Conservation (phyloP, 35 echinoderm and acorn worm genomes). For the Amphiura filiformis region DNA sequence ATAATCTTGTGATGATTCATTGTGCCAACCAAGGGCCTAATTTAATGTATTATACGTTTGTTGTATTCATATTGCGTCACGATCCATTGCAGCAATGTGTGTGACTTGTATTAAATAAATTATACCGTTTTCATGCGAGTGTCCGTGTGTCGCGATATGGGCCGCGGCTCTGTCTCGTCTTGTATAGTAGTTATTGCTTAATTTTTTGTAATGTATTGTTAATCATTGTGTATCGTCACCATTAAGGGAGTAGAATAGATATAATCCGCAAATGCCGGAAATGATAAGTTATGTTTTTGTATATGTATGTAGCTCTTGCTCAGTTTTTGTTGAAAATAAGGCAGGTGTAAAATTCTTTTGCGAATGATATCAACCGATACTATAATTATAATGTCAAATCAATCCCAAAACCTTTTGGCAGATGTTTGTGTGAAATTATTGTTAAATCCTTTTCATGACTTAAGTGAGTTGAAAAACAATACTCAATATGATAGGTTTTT, state of each 20-base stretch:
- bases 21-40: constrained; percentile 5
- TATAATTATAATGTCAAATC: too few relatives aligned
- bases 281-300: too few relatives aligned
- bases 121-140: neutral
- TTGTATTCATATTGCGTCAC: constrained; percentile 8
- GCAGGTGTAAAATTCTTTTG: too few relatives aligned
- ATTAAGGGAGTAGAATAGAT: neutral
- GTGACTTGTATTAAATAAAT: neutral
- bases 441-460: too few relatives aligned
- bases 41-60: neutral
- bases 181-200: constrained; percentile 3
- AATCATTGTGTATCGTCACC: neutral
- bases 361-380: too few relatives aligned
- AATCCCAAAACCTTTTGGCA: too few relatives aligned
- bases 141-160: neutral
- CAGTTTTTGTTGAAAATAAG: too few relatives aligned
- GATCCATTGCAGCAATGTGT: neutral
- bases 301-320: too few relatives aligned
- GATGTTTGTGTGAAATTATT: too few relatives aligned
- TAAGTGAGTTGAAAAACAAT: too few relatives aligned
- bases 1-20: neutral
- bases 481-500: too few relatives aligned
- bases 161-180: neutral
- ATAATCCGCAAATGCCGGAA: neutral
- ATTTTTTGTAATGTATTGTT: neutral